These are phyloP conservation scores for Protonibea diacanthus DNA, from an alignment of 2,797 vertebrate genomes.

Conservation along the genomic window DNA sequence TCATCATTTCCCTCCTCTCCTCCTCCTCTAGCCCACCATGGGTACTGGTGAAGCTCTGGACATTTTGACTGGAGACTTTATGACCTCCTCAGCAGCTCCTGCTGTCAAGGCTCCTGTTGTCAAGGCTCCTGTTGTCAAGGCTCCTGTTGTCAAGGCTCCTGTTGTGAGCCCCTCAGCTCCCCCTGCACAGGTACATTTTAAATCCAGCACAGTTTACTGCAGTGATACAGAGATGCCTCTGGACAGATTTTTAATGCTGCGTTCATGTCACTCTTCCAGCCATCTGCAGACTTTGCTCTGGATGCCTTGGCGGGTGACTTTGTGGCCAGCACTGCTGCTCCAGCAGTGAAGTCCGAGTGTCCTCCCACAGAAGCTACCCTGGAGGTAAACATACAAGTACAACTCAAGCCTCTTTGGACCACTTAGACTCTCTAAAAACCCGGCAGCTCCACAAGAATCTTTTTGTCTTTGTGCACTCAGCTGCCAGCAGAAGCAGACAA, in stretches of 20 bases:
- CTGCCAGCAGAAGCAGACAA: slow-evolving; percentile 49
- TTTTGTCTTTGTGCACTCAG: slow-evolving; percentile 56
- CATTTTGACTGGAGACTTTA: slow-evolving; percentile 77
- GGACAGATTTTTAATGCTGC: too few species aligned
- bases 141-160: slow-evolving; percentile 57
- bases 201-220: not conserved
- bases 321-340: slow-evolving; percentile 65
- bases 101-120: slow-evolving; percentile 56
- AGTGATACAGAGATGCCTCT: not conserved
- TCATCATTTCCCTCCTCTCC: not conserved
- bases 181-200: slow-evolving; percentile 52
- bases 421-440: not conserved
- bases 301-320: slow-evolving; percentile 77
- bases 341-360: slow-evolving; percentile 68
- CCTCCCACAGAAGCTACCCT: slow-evolving; percentile 41
- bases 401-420: not conserved
- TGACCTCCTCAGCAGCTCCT: slow-evolving; percentile 49
- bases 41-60: slow-evolving; percentile 72
- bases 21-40: slow-evolving; percentile 69
- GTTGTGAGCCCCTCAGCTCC: slow-evolving; percentile 42
- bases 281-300: slow-evolving; percentile 67
- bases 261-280: slow-evolving; percentile 48
- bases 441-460: not conserved
- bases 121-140: slow-evolving; percentile 58
- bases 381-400: slow-evolving; percentile 61